Percentiles rank a stretch among this genome's conserved stretches.
phyloP scores from a whole-genome alignment of 2,888 invertebrate species.

The Agrilus biguttatus region DNA sequence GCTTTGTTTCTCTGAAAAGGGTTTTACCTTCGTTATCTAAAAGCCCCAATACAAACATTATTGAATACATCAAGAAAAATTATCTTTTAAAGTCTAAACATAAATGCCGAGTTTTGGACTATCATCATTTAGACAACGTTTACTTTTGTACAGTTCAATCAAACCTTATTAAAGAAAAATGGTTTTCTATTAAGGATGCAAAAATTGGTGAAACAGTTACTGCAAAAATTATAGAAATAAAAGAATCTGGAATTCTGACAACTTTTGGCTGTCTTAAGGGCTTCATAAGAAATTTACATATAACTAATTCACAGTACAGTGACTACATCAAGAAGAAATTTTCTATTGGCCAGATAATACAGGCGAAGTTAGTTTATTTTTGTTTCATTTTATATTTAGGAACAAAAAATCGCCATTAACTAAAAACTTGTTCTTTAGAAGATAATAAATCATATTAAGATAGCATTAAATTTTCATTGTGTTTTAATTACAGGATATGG shows the following conservation, averaged over 20 bases:
- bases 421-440: too few species aligned
- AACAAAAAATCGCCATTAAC: too few species aligned
- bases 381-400: constrained; percentile 1
- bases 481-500: constrained; percentile 33
- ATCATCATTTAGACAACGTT: constrained; percentile 47
- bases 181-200: constrained; percentile 38
- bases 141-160: constrained; percentile 55
- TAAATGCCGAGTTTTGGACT: constrained; percentile 44
- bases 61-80: constrained; percentile 32
- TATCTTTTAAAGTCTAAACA: constrained; percentile 34
- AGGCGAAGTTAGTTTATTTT: constrained; percentile 32
- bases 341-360: constrained; percentile 38
- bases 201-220: constrained; percentile 39
- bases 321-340: constrained; percentile 35
- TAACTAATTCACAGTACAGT: constrained; percentile 34
- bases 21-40: constrained; percentile 18
- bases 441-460: too few species aligned
- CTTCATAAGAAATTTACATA: constrained; percentile 41
- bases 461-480: too few species aligned
- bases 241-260: constrained; percentile 34
- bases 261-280: constrained; percentile 41
- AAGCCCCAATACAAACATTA: constrained; percentile 30
- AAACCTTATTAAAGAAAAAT: constrained; percentile 37
- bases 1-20: constrained; percentile 23
- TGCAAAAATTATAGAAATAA: constrained; percentile 35